Base-by-base conservation (phyloP, 2,888 invertebrate species). In the Halocaridina rubra region DNA sequence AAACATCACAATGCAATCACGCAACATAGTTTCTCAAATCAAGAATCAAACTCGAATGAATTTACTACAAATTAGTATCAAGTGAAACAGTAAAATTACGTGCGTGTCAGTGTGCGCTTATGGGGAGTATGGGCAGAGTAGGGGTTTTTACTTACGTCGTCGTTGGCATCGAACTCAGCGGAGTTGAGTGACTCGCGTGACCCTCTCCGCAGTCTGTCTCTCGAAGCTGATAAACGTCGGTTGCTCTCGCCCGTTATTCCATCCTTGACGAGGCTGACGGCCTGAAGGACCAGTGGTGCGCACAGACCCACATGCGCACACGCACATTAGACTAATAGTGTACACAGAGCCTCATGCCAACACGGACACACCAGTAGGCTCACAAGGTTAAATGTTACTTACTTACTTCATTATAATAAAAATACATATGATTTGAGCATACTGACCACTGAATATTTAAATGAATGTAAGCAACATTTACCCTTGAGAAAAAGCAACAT, bases 21-120 rank as follows among this genome's bases (percentile, higher is more conserved):
- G n/a, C n/a, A n/a, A n/a, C n/a, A n/a, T n/a, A n/a, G n/a, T n/a
- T n/a, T n/a, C n/a, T n/a, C n/a, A n/a, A n/a, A n/a, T n/a, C n/a
- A n/a, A n/a, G n/a, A n/a, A n/a, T n/a, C n/a, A n/a, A n/a, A n/a
- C n/a, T n/a, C n/a, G n/a, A n/a, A n/a, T n/a, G n/a, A n/a, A n/a
- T n/a, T n/a, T n/a, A n/a, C n/a, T n/a, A n/a, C n/a, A n/a, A n/a
- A n/a, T n/a, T n/a, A n/a, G n/a, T n/a, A n/a, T n/a, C n/a, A n/a
- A n/a, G n/a, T n/a, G n/a, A n/a, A n/a, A n/a, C n/a, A n/a, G n/a
- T 19, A 53, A 53, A 29, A 69, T 86, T 74, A 86, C 24, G 86
- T 86, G 61, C 86, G 82, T 71, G 82, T 86, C 61, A 86, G 82
- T 69, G 82, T 71, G 75, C 86, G 86, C 79, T 86, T 86, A 29